Evolutionary conservation across 2,797 vertebrate genomes (phyloP), one percentile per base, ranked within the genome.

Genomic region (Tamandua tetradactyla): DNA sequence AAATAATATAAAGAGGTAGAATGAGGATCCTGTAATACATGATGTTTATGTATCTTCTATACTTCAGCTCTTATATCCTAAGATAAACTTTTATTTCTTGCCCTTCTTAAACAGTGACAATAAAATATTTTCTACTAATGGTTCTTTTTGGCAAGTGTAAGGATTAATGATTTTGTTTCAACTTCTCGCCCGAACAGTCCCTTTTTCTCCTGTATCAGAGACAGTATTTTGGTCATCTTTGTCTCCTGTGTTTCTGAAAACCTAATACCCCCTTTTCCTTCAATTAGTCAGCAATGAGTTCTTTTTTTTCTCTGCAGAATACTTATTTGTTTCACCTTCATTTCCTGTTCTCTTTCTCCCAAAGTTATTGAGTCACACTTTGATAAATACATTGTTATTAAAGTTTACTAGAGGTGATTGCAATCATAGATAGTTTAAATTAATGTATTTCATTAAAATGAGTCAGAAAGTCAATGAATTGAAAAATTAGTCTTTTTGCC

Each of bases 381-480:
- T 95, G 95, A 95, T 91, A 81, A 95, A 95, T 93, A 84, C 17
- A 37, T 84, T 78, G 47, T 84, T 86, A 94, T 78, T 92, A 89
- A 85, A 44, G 90, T 52, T 94, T 92, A 87, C 90, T 72, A 83
- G 74, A 91, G 74, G 75, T 74, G 80, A 62, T 62, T 91, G 66
- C 59, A 93, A 71, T 22, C 32, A 40, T 87, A 71, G 78, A 88
- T 82, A 32, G 89, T 91, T 96, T 62, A 81, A 96, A 96, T 95
- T 83, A 92, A 94, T 91, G 90, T 86, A 37, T 93, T 96, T 96
- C 87, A 94, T 94, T 96, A 93, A 84, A 95, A 55, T 96, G 95
- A 86, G 91, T 97, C 96, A 95, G 92, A 94, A 96, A 94, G 68
- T 81, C 68, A 89, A 68, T 87, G 87, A 91, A 87, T 17, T 87